Percentiles rank a stretch among this genome's conserved stretches.
phyloP scores from a whole-genome alignment of 2,113 vertebrate species.

The Henicopernis longicauda region DNA sequence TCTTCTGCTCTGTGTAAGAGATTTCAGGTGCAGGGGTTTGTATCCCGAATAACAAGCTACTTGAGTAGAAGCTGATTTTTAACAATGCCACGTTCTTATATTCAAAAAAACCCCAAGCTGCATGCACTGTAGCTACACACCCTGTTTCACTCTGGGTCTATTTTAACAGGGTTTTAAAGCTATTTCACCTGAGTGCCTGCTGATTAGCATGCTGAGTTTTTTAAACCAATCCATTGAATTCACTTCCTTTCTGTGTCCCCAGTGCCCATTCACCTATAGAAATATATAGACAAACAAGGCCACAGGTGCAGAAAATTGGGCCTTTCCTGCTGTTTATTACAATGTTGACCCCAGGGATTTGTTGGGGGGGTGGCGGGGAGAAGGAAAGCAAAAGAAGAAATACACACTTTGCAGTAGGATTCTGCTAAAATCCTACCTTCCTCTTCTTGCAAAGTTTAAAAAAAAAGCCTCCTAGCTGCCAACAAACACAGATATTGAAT shows the following conservation, averaged over 20 bases:
- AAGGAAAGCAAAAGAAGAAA: constrained; percentile 25
- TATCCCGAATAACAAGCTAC: neutral
- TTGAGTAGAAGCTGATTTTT: neutral
- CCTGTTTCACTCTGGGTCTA: neutral
- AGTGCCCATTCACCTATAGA: constrained; percentile 64
- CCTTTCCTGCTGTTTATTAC: constrained; percentile 67
- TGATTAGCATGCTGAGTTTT: constrained; percentile 62
- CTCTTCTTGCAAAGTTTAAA: neutral
- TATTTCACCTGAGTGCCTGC: constrained; percentile 63
- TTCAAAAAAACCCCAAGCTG: neutral
- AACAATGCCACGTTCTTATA: constrained; percentile 10
- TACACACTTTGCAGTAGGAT: neutral
- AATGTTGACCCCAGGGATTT: constrained; percentile 34
- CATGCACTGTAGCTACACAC: neutral
- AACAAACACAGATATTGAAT: neutral
- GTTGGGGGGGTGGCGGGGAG: neutral
- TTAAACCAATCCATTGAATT: constrained; percentile 61
- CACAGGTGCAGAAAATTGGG: constrained; percentile 69
- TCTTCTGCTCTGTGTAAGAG: neutral
- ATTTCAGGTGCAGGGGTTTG: neutral
- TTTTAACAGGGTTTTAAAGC: constrained; percentile 42
- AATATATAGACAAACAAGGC: constrained; percentile 60
- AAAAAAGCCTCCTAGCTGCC: neutral
- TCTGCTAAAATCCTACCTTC: constrained; percentile 21
- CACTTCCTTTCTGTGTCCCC: constrained; percentile 57